A percentile compares a stretch with the other conserved stretches of the same genome.
Evolutionary conservation across 2,888 invertebrate genomes (phyloP).

Genomic region (Andrena flavipes): DNA sequence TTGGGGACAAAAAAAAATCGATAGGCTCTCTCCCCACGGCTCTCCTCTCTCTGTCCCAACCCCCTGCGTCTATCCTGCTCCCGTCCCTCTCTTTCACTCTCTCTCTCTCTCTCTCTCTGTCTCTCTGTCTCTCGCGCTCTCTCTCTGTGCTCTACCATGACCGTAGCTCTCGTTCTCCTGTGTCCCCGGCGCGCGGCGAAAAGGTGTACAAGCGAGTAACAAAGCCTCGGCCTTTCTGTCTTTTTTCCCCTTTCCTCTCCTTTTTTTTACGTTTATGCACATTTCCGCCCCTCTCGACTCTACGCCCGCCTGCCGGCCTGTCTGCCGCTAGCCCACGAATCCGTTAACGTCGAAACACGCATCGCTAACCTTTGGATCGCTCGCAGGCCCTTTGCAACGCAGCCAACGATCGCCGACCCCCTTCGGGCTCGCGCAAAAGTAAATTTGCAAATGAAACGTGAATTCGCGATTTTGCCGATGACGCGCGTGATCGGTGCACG

Average conservation of each 20-base stretch:
- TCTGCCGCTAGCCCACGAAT: slow-evolving; percentile 15
- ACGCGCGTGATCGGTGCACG: not conserved
- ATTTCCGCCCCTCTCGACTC: slow-evolving; percentile 41
- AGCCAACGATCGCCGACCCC: too few relatives aligned
- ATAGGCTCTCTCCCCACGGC: slow-evolving; percentile 65
- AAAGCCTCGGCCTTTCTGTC: slow-evolving; percentile 37
- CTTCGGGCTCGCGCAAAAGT: slow-evolving; percentile 9
- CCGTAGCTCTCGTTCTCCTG: slow-evolving; percentile 41
- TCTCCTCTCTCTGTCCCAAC: slow-evolving; percentile 28
- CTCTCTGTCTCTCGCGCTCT: not conserved
- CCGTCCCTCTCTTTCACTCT: not conserved
- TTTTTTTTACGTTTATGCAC: slow-evolving; percentile 56
- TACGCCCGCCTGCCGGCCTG: not conserved
- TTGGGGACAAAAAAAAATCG: slow-evolving; percentile 73
- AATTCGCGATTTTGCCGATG: slow-evolving; percentile 14
- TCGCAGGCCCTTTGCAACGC: slow-evolving; percentile 15
- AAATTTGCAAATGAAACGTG: slow-evolving; percentile 32
- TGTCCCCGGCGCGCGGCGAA: slow-evolving; percentile 48
- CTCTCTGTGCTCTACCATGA: slow-evolving; percentile 37
- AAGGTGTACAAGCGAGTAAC: slow-evolving; percentile 50
- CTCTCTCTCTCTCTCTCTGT: slow-evolving; percentile 14
- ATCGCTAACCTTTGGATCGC: slow-evolving; percentile 26
- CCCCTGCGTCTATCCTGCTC: slow-evolving; percentile 15
- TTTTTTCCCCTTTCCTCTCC: not conserved
- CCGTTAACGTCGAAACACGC: slow-evolving; percentile 37